A percentile compares a stretch with the other conserved stretches of the same genome.
Conservation (phyloP, 2,888 invertebrate genomes). For the Anoplius nigerrimus region DNA sequence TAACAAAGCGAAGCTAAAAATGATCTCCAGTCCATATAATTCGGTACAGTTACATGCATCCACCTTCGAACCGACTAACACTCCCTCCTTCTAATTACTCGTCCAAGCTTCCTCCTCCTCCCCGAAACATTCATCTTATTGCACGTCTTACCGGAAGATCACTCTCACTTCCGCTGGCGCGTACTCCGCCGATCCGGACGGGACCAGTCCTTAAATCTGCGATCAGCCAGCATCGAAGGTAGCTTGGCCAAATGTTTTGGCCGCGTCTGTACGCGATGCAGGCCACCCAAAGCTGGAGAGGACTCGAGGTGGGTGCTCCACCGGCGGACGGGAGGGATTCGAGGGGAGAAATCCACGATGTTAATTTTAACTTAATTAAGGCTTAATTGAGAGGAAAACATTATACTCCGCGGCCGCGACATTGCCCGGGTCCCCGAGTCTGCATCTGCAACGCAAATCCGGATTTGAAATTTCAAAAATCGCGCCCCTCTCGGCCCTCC, state of each 20-base stretch:
- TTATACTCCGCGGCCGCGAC: slow-evolving; percentile 71
- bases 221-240: too few species aligned
- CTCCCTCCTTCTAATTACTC: too few species aligned
- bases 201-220: too few species aligned
- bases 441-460: slow-evolving; percentile 75
- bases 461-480: slow-evolving; percentile 75
- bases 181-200: too few species aligned
- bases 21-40: too few species aligned
- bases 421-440: slow-evolving; percentile 64
- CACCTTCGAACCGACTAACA: too few species aligned
- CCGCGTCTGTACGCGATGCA: slow-evolving; percentile 66
- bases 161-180: too few species aligned
- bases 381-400: slow-evolving; percentile 76
- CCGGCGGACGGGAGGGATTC: slow-evolving; percentile 50
- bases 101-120: too few species aligned
- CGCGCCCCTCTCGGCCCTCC: slow-evolving; percentile 52
- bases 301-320: slow-evolving; percentile 56
- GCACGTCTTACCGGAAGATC: too few species aligned
- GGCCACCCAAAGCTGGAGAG: slow-evolving; percentile 73
- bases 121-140: too few species aligned
- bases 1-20: too few species aligned
- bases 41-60: too few species aligned
- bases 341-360: slow-evolving; percentile 71
- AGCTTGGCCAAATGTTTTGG: slow-evolving; percentile 42
- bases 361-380: slow-evolving; percentile 76